Percentiles rank a stretch among this genome's conserved stretches.
Evolutionary conservation across 2,797 vertebrate genomes (phyloP).

Genomic region (Phaenicophaeus curvirostris): DNA sequence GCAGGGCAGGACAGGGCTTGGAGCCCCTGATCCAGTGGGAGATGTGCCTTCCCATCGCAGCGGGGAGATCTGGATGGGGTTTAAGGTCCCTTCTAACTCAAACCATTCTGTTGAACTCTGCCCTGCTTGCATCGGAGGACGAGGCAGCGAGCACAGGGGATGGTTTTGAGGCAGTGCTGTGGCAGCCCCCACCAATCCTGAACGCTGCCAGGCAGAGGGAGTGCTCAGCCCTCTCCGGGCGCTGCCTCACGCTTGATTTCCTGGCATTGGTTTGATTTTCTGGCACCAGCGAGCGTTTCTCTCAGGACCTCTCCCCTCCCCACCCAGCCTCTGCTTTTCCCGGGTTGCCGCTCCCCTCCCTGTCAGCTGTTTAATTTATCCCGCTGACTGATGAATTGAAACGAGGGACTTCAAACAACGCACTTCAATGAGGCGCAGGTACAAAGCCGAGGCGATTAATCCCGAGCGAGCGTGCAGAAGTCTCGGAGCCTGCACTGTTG

Average conservation of each 20-base stretch:
- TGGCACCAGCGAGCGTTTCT: not conserved
- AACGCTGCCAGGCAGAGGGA: not conserved
- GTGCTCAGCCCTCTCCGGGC: not conserved
- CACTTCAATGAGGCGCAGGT: conserved; percentile 48
- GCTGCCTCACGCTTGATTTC: too few species aligned
- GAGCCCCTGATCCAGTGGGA: too few species aligned
- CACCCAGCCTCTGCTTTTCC: not conserved
- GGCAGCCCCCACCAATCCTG: too few species aligned
- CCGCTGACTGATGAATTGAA: not conserved
- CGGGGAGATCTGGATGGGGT: too few species aligned
- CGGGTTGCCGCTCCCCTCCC: not conserved
- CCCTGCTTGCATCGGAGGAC: accelerated
- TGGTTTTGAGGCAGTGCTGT: not conserved
- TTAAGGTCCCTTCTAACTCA: too few species aligned
- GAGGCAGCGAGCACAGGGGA: too few species aligned
- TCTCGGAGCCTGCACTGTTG: not conserved
- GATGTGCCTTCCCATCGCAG: too few species aligned
- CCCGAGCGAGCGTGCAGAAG: not conserved
- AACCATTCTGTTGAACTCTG: not conserved
- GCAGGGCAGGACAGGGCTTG: not conserved
- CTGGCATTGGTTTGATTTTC: not conserved
- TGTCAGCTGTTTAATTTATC: conserved; percentile 45
- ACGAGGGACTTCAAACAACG: conserved; percentile 58
- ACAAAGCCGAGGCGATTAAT: conserved; percentile 46
- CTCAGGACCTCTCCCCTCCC: not conserved